Evolutionary conservation across 2,888 invertebrate genomes (phyloP), one percentile per base, ranked within the genome.

Genomic region (Miltochrista miniata): DNA sequence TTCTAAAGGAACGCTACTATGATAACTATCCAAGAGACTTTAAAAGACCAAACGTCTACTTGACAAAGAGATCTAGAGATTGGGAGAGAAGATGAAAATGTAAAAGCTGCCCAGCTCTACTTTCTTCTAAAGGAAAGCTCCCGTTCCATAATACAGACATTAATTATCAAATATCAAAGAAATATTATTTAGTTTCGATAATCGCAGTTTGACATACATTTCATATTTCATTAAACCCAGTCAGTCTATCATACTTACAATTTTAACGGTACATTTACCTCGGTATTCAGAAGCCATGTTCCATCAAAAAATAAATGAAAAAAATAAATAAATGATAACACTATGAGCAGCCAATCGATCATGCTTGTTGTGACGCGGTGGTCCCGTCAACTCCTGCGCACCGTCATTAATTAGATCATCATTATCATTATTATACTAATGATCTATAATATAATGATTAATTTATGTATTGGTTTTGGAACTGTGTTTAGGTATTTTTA

Each of bases 321-420:
- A 59, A 55, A 48, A 52, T 8, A 45, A 31, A 63, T 49, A 59
- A 56, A 71, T 71, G 72, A 70, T 74, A 70, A 67, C 57, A 56
- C 58, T 48, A 63, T 68, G 76, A 67, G 70, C 67, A 64, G 59
- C 56, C 74, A 54, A 73, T 74, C 73, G 62, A 75, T 74, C 73
- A 74, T 70, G 54, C 69, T 62, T 77, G 72, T 74, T 70, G 66
- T 79, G 74, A 77, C 74, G 70, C 64, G 81, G 80, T 79, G 79
- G 80, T 78, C 81, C 68, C 39, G 53, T 52, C 54, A 59, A 61
- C 64, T 68, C 59, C 54, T 57, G 56, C 53, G 47, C 58, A 59
- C 56, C 59, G 67, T 76, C 78, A 82, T 81, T 80, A 79, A 79
- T 81, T 81, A 81, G 72, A 74, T 73, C 67, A 52, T 57, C 64